Evolutionary conservation across 2,888 invertebrate species (phyloP).

Genomic region (Entomobrya multifasciata): DNA sequence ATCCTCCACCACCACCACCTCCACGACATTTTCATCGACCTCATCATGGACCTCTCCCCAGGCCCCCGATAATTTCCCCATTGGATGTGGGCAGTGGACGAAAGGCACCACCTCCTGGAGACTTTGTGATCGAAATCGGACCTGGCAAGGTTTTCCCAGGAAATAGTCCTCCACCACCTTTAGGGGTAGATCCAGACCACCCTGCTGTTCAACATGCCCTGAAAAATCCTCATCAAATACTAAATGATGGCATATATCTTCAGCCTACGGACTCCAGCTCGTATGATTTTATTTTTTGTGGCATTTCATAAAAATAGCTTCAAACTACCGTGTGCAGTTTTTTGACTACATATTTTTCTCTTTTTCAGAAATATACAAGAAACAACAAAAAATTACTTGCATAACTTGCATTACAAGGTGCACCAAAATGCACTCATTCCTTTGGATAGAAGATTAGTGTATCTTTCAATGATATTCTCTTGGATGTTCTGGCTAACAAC

Average conservation of each 20-base stretch:
- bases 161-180: constrained; percentile 57
- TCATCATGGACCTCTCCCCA: background rate
- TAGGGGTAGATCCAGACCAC: constrained; percentile 61
- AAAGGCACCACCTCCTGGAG: constrained; percentile 43
- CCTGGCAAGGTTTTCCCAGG: background rate
- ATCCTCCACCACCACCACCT: constrained; percentile 25
- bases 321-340: too few relatives aligned
- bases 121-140: constrained; percentile 23
- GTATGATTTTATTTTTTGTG: constrained; percentile 31
- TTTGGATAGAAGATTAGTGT: constrained; percentile 76
- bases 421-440: constrained; percentile 56
- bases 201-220: constrained; percentile 67
- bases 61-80: background rate
- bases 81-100: constrained; percentile 51
- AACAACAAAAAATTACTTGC: constrained; percentile 56
- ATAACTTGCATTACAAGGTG: constrained; percentile 48
- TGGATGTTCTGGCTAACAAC: constrained; percentile 78
- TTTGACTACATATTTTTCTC: background rate
- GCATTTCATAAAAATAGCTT: background rate
- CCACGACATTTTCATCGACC: too few relatives aligned
- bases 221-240: constrained; percentile 47
- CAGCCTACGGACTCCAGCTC: constrained; percentile 53
- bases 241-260: constrained; percentile 45
- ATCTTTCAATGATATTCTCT: constrained; percentile 74
- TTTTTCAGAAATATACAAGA: constrained; percentile 35